Base-by-base conservation (phyloP, 30 jellyfish, hydroid and myxozoan genomes). In the Cassiopea andromeda region DNA sequence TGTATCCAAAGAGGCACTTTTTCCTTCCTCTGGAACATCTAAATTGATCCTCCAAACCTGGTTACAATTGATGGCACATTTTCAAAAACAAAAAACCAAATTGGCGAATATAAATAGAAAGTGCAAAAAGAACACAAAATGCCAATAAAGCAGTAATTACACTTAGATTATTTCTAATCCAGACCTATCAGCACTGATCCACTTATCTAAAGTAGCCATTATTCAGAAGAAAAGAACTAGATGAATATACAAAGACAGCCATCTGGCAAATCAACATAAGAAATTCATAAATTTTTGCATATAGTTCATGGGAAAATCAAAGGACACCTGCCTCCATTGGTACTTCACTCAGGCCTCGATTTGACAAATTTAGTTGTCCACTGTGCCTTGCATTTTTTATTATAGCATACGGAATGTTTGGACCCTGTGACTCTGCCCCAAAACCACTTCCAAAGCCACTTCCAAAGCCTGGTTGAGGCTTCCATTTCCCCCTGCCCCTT, bases 21-120 rank as follows among this genome's bases (percentile, higher is more conserved):
- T 81, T 2, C 96, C 98, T 74, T 89, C 98, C 43, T 90, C 96
- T 1, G 98, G 98, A 2, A 94, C 94, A 81, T 94, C 98, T 57
- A 90, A 49, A 75, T 94, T 94, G 59, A 94, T 94, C 57, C 96
- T 69, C 97, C 97, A 94, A 2, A 94, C 98, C 97, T 89, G 58
- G 13, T 71, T 66, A 27, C 64, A 54, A 54, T 6, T 2, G 1
- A 1, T 13, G 4, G 49, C 48, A 6, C 12, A 10, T 54, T 58
- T 17, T 0, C 15, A 78, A 9, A 78, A 46, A 3, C 59, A 47
- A 5, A 7, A 38, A 19, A 46, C 49, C 43, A 27, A 46, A 47
- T 13, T 81, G 1, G 43, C 38, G 54, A 80, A 61, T 3, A 47
- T n/a, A 3, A 6, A 54, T 3, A 54, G 64, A 10, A 54, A 3